Evolutionary conservation across 2,797 vertebrate genomes (phyloP).

Genomic region (Gila robusta): DNA sequence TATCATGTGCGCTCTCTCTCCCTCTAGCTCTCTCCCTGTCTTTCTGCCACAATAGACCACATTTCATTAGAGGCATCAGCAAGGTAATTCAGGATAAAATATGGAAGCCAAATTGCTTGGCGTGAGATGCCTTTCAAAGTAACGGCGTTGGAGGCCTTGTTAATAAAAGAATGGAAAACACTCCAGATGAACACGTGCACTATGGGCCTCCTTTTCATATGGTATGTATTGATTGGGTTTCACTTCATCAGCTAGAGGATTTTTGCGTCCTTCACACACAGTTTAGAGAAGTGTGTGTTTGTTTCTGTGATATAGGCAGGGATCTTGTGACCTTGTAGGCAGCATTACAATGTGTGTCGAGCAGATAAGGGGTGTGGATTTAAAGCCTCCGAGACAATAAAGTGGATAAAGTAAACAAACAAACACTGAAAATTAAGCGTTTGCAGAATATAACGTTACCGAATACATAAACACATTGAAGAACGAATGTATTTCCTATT

Average conservation of each 20-base stretch:
- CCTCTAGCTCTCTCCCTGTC: background rate
- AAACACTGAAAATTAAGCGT: constrained; percentile 20
- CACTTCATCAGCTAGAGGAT: constrained; percentile 10
- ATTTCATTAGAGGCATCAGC: constrained; percentile 72
- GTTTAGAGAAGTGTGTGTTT: constrained; percentile 10
- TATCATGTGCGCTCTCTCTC: background rate
- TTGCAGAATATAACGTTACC: background rate
- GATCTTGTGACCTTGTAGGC: constrained; percentile 28
- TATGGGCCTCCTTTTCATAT: constrained; percentile 43
- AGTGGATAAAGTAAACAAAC: constrained; percentile 38
- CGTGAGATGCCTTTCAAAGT: constrained; percentile 69
- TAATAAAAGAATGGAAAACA: constrained; percentile 59
- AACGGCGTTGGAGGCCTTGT: constrained; percentile 47
- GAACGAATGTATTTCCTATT: constrained; percentile 7
- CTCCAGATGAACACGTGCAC: constrained; percentile 50
- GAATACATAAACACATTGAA: background rate
- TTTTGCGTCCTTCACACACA: constrained; percentile 13
- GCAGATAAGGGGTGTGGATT: constrained; percentile 37
- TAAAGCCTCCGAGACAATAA: constrained; percentile 11
- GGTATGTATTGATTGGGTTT: constrained; percentile 50
- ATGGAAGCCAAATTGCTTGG: constrained; percentile 68
- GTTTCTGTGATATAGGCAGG: background rate
- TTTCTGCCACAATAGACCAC: constrained; percentile 48
- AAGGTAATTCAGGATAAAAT: constrained; percentile 71
- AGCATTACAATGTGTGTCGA: constrained; percentile 44